Base-by-base conservation (phyloP, 2,888 invertebrate species). In the Criorhina ranunculi region DNA sequence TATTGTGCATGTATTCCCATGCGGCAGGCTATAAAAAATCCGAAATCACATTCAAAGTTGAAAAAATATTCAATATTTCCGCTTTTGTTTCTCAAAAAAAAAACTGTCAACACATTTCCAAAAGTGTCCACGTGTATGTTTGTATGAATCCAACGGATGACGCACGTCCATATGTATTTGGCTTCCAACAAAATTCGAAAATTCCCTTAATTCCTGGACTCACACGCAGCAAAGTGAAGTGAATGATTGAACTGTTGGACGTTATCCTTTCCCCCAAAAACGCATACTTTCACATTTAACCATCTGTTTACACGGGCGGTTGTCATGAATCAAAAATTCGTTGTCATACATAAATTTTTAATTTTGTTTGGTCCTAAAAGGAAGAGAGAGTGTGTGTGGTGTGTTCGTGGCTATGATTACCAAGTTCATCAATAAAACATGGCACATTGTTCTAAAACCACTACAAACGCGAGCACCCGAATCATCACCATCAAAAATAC, bases 201-300 rank as follows among this genome's bases (percentile, higher is more conserved):
- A 90, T 90, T 90, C 90, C 89, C 88, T 90, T 90, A 90, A 90
- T 90, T 90, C 90, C 89, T 89, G 90, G 89, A 90, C 90, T 90
- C 91, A 90, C 90, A 90, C 90, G 90, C 90, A 64, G 73, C 44
- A 72, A 51, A 17, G 49, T 60, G 60, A 70, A 72, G 51, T 60
- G 60, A 72, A 60, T 51, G 60, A 70, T 62, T 60, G 53, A 67
- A 53, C 66, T 67, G 66, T 67, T 53, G 46, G 59, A 12, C n/a
- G n/a, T n/a, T n/a, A n/a, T 15, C 6, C 37, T 15, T 33, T 9
- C 9, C 8, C n/a, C 19, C 46, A 33, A 2, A 12, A 12, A 12
- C 49, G 12, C 49, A 24, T 15, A 60, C 51, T 37, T 19, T 9
- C 7, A 5, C 7, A 19, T n/a, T n/a, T 6, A 53, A 9, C 44